Evolutionary conservation across 2,113 vertebrate species (phyloP).

Genomic region (Spilogale gracilis): DNA sequence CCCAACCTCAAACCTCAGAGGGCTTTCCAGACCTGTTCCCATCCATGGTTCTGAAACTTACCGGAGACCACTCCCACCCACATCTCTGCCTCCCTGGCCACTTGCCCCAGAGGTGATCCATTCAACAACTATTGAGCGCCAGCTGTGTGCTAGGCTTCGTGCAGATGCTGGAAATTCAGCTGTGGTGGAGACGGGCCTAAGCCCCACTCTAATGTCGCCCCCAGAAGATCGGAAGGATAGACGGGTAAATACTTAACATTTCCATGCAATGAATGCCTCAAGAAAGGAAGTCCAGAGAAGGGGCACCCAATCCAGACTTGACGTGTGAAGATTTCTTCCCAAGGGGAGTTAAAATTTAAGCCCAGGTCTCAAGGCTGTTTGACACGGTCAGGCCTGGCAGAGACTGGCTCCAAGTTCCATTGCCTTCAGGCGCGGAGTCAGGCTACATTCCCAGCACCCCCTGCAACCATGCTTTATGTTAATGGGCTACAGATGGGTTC

Average conservation of each 20-base stretch:
- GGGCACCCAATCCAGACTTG: neutral
- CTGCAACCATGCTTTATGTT: neutral
- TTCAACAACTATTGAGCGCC: neutral
- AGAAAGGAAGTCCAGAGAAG: neutral
- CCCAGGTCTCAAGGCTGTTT: neutral
- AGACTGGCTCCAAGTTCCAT: neutral
- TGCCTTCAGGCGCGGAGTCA: neutral
- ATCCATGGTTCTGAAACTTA: constrained; percentile 69
- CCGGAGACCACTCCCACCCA: constrained; percentile 40
- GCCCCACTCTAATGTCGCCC: neutral
- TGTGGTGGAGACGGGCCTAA: neutral
- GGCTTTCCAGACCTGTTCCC: constrained; percentile 60
- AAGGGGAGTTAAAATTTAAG: neutral
- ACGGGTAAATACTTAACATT: neutral
- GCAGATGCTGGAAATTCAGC: neutral
- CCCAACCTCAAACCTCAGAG: constrained; percentile 72
- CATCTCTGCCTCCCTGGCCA: constrained; percentile 14
- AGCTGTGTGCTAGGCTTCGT: neutral
- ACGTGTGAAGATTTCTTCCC: constrained; percentile 1
- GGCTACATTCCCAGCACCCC: neutral
- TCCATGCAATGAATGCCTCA: neutral
- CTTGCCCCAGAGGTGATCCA: neutral
- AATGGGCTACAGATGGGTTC: neutral
- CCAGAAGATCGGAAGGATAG: neutral
- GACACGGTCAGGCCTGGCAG: too few species aligned